Conservation (phyloP, 2,797 vertebrate genomes). For the Galagoides demidoff region DNA sequence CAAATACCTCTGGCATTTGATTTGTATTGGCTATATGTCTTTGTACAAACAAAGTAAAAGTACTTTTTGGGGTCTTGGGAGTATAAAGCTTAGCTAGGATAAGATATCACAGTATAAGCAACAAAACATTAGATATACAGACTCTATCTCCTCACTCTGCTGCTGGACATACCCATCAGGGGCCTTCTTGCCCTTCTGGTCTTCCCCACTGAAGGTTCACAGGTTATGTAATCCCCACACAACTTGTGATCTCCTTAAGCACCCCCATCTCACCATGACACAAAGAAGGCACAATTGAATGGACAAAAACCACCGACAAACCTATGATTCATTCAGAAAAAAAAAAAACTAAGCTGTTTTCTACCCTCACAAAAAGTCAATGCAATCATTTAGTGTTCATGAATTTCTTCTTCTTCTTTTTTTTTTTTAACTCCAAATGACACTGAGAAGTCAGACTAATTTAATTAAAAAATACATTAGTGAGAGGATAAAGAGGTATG, state of each 20-base stretch:
- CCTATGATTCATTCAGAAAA: slow-evolving; percentile 70
- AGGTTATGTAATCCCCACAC: slow-evolving; percentile 66
- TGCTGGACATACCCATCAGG: slow-evolving; percentile 69
- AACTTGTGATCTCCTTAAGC: slow-evolving; percentile 72
- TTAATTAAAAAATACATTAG: slow-evolving; percentile 75
- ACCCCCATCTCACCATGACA: slow-evolving; percentile 68
- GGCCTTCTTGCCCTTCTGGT: slow-evolving; percentile 69
- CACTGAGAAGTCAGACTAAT: slow-evolving; percentile 80
- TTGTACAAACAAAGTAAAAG: slow-evolving; percentile 81
- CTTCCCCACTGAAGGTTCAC: slow-evolving; percentile 71
- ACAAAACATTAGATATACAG: slow-evolving; percentile 76
- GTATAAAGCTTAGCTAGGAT: slow-evolving; percentile 83
- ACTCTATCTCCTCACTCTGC: slow-evolving; percentile 76
- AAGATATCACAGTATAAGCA: slow-evolving; percentile 88
- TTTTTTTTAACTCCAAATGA: slow-evolving; percentile 74
- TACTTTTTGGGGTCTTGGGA: slow-evolving; percentile 73
- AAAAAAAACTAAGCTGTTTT: slow-evolving; percentile 69
- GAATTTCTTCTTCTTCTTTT: slow-evolving; percentile 14
- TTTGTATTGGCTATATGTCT: slow-evolving; percentile 82
- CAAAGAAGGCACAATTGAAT: slow-evolving; percentile 78
- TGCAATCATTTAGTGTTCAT: slow-evolving; percentile 70
- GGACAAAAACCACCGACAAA: slow-evolving; percentile 72
- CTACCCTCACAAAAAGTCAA: slow-evolving; percentile 64
- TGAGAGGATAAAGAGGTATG: slow-evolving; percentile 84
- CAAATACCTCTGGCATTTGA: slow-evolving; percentile 87